Conservation (phyloP, 2,113 vertebrate genomes). For the Amblyornis subalaris region DNA sequence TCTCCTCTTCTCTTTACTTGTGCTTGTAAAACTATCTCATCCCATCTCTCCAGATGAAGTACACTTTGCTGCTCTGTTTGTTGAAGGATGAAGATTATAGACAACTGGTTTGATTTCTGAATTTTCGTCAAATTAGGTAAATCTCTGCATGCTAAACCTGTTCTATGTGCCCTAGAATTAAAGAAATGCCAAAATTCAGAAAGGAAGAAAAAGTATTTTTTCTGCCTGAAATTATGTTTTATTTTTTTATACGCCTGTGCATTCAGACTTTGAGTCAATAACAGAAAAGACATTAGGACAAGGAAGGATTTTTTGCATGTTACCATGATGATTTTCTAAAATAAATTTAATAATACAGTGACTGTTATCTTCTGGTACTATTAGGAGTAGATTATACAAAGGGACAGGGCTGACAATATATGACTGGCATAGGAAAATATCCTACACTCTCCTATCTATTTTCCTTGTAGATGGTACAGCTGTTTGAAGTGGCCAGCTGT, state of each 20-base stretch:
- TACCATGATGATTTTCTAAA: not conserved
- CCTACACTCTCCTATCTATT: not conserved
- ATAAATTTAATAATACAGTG: not conserved
- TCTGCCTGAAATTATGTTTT: not conserved
- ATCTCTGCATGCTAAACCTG: not conserved
- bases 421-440: not conserved
- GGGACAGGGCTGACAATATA: not conserved
- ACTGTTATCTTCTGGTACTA: not conserved
- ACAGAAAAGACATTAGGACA: not conserved
- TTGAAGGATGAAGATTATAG: not conserved
- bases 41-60: not conserved
- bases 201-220: not conserved
- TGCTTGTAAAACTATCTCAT: not conserved
- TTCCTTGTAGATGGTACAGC: not conserved
- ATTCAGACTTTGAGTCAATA: not conserved
- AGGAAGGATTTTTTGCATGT: not conserved
- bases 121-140: not conserved
- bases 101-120: not conserved
- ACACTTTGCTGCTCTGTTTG: not conserved
- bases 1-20: not conserved
- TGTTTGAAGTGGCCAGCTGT: not conserved
- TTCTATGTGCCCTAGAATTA: not conserved
- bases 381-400: not conserved
- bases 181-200: not conserved
- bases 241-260: rapidly evolving